Conservation (phyloP, 2,888 invertebrate genomes). For the Andricus quercusramuli region DNA sequence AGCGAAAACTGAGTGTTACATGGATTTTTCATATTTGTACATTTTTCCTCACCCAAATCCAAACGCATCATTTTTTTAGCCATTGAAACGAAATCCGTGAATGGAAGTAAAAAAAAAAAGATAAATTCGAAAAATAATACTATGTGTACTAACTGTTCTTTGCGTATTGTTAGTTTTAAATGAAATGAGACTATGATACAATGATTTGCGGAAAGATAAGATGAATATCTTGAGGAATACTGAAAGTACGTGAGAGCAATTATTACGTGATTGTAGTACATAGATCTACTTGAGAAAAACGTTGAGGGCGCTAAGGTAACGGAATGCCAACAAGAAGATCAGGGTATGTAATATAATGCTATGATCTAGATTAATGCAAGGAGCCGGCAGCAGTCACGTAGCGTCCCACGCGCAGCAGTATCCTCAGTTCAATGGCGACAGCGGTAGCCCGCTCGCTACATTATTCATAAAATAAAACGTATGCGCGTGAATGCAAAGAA, state of each 20-base stretch:
- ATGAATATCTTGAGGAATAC: background rate
- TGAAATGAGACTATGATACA: background rate
- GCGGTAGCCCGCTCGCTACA: conserved; percentile 49
- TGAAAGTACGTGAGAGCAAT: conserved; percentile 20
- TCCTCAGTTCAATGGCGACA: conserved; percentile 55
- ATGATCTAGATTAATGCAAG: conserved; percentile 74
- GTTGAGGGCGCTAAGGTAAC: conserved; percentile 30
- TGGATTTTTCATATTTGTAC: too few species aligned
- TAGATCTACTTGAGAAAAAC: conserved; percentile 40
- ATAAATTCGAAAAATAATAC: too few species aligned
- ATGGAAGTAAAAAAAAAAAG: too few species aligned
- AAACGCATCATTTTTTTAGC: too few species aligned
- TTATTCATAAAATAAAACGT: conserved; percentile 43
- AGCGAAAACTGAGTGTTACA: too few species aligned
- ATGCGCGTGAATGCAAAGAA: conserved; percentile 49
- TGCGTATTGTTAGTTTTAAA: background rate
- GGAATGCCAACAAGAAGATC: conserved; percentile 65
- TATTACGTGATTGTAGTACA: conserved; percentile 22
- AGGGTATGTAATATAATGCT: conserved; percentile 65
- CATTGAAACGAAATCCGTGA: too few species aligned
- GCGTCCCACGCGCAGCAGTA: conserved; percentile 70
- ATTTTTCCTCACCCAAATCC: too few species aligned
- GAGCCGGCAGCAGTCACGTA: conserved; percentile 66
- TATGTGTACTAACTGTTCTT: background rate
- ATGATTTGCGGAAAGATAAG: background rate